phyloP scores from a whole-genome alignment of 2,113 vertebrate species.

The Acanthisitta chloris region DNA sequence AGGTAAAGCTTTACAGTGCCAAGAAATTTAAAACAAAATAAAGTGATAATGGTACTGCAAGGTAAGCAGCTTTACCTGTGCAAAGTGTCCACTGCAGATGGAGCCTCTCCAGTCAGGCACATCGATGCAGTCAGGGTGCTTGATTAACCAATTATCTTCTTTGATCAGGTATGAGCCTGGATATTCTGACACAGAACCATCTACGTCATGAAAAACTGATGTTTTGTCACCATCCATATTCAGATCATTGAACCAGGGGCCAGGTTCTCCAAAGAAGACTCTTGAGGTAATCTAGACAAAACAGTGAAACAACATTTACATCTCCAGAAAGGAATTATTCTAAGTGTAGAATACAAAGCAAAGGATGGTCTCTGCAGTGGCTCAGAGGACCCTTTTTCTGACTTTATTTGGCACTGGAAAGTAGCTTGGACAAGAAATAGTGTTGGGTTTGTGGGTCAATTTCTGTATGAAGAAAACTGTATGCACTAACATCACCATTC shows the following conservation, averaged over 20 bases:
- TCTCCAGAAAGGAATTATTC: not conserved
- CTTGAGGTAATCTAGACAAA: slow-evolving; percentile 87
- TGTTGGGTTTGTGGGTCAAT: not conserved
- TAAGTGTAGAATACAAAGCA: not conserved
- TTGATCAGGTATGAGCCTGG: slow-evolving; percentile 93
- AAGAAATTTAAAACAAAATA: not conserved
- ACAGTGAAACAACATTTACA: not conserved
- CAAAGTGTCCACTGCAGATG: slow-evolving; percentile 91
- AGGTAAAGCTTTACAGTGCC: not conserved
- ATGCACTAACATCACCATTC: not conserved
- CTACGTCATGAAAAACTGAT: slow-evolving; percentile 90
- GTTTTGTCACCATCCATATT: slow-evolving; percentile 98
- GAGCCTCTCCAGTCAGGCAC: slow-evolving; percentile 95
- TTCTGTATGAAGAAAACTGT: not conserved
- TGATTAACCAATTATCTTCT: slow-evolving; percentile 94
- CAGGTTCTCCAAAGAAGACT: slow-evolving; percentile 95
- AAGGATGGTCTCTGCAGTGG: not conserved
- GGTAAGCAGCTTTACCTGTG: slow-evolving; percentile 81
- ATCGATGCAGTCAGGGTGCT: slow-evolving; percentile 90
- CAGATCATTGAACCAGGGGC: slow-evolving; percentile 93
- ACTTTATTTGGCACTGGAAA: not conserved
- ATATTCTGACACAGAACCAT: slow-evolving; percentile 93
- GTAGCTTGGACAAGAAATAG: not conserved
- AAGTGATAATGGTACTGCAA: not conserved
- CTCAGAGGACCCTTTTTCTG: not conserved